These are phyloP conservation scores for Papilio elwesi DNA, from an alignment of 2,888 invertebrate species.

Conservation along the genomic window DNA sequence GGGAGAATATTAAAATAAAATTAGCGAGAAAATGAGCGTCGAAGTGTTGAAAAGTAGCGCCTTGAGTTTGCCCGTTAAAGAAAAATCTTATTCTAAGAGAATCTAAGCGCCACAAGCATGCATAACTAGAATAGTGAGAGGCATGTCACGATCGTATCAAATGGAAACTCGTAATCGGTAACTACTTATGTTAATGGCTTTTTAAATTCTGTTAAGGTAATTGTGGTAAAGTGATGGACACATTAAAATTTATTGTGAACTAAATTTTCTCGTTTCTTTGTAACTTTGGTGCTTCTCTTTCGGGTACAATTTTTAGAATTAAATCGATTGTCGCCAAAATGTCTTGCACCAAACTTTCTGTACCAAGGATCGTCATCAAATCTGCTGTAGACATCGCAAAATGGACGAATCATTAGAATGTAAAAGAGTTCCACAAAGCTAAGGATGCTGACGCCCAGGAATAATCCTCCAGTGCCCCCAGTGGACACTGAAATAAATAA, in stretches of 20 bases:
- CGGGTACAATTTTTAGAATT: constrained; percentile 18
- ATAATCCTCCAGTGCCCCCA: constrained; percentile 86
- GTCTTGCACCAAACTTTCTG: constrained; percentile 66
- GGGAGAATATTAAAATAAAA: no score
- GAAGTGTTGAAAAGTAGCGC: no score
- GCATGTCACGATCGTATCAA: no score
- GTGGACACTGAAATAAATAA: constrained; percentile 82
- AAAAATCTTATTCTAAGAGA: no score
- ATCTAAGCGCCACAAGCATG: no score
- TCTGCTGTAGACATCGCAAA: constrained; percentile 75
- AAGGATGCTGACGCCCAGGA: constrained; percentile 87
- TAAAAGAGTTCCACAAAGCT: constrained; percentile 87
- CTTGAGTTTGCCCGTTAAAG: no score
- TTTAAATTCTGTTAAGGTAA: background rate
- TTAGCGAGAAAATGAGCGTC: no score
- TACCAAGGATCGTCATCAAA: constrained; percentile 76
- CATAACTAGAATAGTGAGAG: no score
- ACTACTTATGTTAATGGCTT: background rate
- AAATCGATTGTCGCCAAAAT: constrained; percentile 67
- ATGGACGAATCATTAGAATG: constrained; percentile 79
- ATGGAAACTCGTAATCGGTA: no score
- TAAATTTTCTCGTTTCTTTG: constrained; percentile 9
- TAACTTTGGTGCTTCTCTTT: background rate
- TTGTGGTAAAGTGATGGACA: background rate
- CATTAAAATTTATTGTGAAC: background rate